Evolutionary conservation across 1,140 invertebrate genomes (phyloP).

Genomic region (Ceratoteleas bidentatus): DNA sequence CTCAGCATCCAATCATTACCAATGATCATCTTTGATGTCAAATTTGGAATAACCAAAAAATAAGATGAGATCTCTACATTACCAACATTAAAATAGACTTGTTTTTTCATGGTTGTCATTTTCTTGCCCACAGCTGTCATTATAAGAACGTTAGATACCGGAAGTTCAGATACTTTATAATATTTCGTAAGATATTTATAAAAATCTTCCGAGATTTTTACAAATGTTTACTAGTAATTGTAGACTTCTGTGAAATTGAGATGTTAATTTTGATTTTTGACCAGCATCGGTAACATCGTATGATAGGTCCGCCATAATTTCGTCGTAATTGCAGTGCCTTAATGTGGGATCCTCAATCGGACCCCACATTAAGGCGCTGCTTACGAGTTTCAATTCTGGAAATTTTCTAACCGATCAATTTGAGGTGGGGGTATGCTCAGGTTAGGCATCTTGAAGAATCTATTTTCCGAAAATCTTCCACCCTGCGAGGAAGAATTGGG

Average conservation of each 20-base stretch:
- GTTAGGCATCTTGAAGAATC: constrained; percentile 1
- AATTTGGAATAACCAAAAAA: too few species aligned
- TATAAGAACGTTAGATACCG: constrained; percentile 1
- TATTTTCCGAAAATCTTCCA: not conserved
- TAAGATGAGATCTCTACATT: too few species aligned
- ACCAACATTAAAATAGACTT: not conserved
- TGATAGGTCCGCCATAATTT: constrained; percentile 9
- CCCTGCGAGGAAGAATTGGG: not conserved
- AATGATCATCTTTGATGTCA: not conserved
- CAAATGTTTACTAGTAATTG: constrained; percentile 6
- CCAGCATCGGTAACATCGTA: not conserved
- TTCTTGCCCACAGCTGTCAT: constrained; percentile 1
- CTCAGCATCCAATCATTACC: constrained; percentile 4
- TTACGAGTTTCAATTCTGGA: constrained; percentile 1
- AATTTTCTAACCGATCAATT: not conserved
- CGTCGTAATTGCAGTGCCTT: constrained; percentile 15
- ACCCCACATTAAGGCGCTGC: constrained; percentile 10
- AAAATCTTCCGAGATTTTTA: constrained; percentile 3
- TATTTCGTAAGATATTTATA: constrained; percentile 1
- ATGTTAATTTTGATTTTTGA: not conserved
- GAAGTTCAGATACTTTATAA: not conserved
- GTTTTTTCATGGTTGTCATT: not conserved
- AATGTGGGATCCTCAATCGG: constrained; percentile 3
- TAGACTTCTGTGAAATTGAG: constrained; percentile 5
- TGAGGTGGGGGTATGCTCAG: constrained; percentile 4